phyloP scores from a whole-genome alignment of 2,888 invertebrate species.

The Ichneumoninae sp. region DNA sequence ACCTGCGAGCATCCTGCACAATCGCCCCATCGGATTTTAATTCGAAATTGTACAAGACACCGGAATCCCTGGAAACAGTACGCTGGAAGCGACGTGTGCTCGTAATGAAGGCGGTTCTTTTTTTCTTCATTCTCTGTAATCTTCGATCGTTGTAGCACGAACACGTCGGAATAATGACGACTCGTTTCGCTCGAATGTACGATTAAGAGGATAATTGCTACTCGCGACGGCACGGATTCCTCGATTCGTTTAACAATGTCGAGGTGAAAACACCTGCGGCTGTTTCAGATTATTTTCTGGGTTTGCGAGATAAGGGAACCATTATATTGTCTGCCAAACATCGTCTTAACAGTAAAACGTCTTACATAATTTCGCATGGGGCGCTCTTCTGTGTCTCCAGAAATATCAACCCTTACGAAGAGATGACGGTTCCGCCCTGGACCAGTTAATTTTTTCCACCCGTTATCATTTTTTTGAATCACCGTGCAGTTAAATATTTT shows the following conservation, averaged over 20 bases:
- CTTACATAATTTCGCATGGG: not conserved
- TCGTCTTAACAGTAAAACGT: not conserved
- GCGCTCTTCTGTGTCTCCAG: not conserved
- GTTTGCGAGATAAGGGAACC: not conserved
- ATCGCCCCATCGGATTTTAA: constrained; percentile 73
- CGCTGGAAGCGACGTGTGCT: constrained; percentile 55
- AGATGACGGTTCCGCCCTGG: not conserved
- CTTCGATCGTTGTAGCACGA: constrained; percentile 47
- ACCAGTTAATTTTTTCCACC: too few species aligned
- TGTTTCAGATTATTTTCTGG: not conserved
- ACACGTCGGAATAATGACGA: constrained; percentile 34
- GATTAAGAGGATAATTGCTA: constrained; percentile 44
- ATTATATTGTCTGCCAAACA: not conserved
- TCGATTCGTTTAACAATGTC: not conserved
- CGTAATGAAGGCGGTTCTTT: constrained; percentile 53
- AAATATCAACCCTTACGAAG: not conserved
- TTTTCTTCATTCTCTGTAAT: constrained; percentile 42
- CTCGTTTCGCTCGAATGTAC: constrained; percentile 26
- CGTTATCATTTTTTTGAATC: not conserved
- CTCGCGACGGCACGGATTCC: not conserved
- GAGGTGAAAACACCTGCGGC: not conserved
- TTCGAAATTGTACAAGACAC: constrained; percentile 72
- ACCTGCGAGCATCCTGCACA: constrained; percentile 39
- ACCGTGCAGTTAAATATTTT: not conserved
- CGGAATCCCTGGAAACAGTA: constrained; percentile 64